A percentile compares a stretch with the other conserved stretches of the same genome.
Evolutionary conservation across 2,113 vertebrate genomes (phyloP).

Genomic region (Cyprinus carpio): DNA sequence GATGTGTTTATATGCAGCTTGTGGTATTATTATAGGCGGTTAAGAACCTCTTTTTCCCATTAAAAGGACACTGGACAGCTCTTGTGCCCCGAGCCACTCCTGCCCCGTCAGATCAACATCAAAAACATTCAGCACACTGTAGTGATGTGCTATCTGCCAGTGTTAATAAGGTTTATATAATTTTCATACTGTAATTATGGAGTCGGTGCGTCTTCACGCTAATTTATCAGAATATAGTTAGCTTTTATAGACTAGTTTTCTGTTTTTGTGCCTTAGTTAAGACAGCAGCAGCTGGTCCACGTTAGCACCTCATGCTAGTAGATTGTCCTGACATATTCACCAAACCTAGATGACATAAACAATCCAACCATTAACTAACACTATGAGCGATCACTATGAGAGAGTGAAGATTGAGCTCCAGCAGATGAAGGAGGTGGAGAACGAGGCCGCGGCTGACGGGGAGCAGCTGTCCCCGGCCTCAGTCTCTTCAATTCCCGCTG

Average conservation of each 20-base stretch:
- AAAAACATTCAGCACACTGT: neutral
- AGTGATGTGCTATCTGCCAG: neutral
- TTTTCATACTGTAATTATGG: neutral
- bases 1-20: neutral
- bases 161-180: neutral
- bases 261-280: conserved; percentile 1
- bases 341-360: conserved; percentile 16
- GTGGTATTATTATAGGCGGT: neutral
- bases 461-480: conserved; percentile 53
- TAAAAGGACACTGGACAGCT: neutral
- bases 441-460: conserved; percentile 47
- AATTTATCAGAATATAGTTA: neutral
- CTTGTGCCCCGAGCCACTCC: neutral
- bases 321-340: neutral
- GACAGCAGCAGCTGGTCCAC: neutral
- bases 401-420: conserved; percentile 64
- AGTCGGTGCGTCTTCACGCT: neutral
- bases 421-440: conserved; percentile 62
- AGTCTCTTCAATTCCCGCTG: conserved; percentile 56
- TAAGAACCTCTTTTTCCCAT: neutral
- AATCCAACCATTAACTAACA: conserved; percentile 17
- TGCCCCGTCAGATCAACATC: conserved; percentile 15
- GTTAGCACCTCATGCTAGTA: conserved; percentile 27
- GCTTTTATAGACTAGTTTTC: neutral
- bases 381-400: conserved; percentile 71